These are phyloP conservation scores for Urocolius indicus DNA, from an alignment of 2,113 vertebrate species.

Conservation along the genomic window DNA sequence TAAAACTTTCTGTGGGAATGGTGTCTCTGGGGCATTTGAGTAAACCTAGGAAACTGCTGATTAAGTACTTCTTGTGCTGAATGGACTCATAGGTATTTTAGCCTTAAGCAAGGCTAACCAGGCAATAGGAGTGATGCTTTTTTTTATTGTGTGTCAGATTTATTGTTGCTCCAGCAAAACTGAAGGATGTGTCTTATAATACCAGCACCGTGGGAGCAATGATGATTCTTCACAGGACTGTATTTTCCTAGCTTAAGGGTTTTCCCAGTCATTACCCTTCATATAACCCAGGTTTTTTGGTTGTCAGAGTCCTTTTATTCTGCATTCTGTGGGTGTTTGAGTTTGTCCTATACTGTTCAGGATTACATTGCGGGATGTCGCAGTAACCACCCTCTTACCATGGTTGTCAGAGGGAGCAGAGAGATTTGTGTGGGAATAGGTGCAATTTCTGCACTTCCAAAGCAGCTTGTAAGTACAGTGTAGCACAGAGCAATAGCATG, in stretches of 20 bases:
- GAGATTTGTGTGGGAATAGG: background rate
- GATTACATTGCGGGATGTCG: background rate
- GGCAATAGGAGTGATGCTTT: background rate
- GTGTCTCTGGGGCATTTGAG: background rate
- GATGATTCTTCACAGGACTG: background rate
- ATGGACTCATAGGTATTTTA: background rate
- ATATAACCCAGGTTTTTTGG: background rate
- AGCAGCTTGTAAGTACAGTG: background rate
- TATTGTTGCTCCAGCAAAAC: slow-evolving; percentile 19
- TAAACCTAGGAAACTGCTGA: background rate
- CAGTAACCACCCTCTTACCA: background rate
- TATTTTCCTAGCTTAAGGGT: slow-evolving; percentile 23
- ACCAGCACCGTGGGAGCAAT: background rate
- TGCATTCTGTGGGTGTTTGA: slow-evolving; percentile 6
- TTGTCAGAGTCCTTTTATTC: slow-evolving; percentile 7
- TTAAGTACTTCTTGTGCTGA: background rate
- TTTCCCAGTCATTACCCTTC: slow-evolving; percentile 36
- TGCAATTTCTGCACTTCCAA: background rate
- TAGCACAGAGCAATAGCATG: background rate
- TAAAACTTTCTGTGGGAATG: background rate
- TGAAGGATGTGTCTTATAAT: slow-evolving; percentile 1
- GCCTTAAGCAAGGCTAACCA: background rate
- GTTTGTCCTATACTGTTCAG: slow-evolving; percentile 9
- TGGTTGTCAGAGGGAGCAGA: background rate
- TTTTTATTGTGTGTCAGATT: background rate